Conservation (phyloP, 2,113 vertebrate species). For the Prunella himalayana region DNA sequence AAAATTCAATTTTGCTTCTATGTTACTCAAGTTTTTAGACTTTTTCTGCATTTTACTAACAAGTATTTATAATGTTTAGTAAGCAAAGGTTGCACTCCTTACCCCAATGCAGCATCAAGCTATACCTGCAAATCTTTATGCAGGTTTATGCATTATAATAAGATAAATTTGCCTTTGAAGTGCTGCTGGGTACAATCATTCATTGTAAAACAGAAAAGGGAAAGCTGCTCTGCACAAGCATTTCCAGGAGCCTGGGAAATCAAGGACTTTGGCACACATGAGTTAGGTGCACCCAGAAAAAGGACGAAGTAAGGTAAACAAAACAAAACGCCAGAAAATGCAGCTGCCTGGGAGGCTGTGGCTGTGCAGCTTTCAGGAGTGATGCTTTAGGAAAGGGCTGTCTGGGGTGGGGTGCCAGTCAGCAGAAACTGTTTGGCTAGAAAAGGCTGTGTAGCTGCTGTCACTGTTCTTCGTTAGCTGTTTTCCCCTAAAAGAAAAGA, state of each 20-base stretch:
- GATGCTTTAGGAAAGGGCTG: neutral
- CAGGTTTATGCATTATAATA: neutral
- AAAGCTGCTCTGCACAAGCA: neutral
- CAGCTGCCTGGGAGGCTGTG: neutral
- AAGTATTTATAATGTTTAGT: neutral
- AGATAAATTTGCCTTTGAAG: neutral
- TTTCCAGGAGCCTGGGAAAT: neutral
- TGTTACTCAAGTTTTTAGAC: neutral
- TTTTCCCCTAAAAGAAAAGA: neutral
- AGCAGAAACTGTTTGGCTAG: neutral
- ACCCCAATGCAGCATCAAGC: neutral
- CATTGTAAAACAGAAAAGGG: neutral
- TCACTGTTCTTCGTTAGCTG: neutral
- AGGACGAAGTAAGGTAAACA: neutral
- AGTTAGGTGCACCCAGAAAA: neutral
- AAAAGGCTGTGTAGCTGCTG: neutral
- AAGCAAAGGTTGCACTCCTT: neutral
- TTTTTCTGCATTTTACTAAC: neutral
- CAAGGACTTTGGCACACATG: neutral
- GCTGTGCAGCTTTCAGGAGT: rapidly evolving
- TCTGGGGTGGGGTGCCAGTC: neutral
- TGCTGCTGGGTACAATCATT: neutral
- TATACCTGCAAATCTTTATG: neutral
- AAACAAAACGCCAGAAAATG: neutral
- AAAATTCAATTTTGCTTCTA: neutral